Percentiles rank a stretch among this genome's conserved stretches.
These are phyloP conservation scores for Zosterops hypoxanthus DNA, from an alignment of 2,113 vertebrate species.

Conservation along the genomic window DNA sequence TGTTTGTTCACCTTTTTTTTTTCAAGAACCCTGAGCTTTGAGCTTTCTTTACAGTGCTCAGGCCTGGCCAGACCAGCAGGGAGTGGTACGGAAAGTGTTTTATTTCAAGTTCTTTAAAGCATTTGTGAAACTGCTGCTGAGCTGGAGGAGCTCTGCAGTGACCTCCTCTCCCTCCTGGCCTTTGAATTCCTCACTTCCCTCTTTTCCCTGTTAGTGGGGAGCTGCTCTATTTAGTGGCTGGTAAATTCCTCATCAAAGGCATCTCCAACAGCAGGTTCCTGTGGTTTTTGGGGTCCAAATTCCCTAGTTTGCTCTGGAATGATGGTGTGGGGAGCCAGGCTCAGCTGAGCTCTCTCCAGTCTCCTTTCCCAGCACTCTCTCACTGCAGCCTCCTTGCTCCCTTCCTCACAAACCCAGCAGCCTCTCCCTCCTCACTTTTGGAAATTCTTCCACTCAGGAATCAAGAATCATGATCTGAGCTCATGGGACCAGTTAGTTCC, in stretches of 20 bases:
- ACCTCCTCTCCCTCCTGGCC: not conserved
- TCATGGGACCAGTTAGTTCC: not conserved
- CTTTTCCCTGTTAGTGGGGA: not conserved
- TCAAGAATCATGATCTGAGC: not conserved
- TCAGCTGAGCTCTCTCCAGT: not conserved
- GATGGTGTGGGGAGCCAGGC: not conserved
- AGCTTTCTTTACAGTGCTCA: not conserved
- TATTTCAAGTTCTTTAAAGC: not conserved
- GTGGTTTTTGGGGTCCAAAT: not conserved
- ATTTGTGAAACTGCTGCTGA: not conserved
- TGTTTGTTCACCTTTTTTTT: not conserved
- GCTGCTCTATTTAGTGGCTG: not conserved
- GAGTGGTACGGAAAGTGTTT: not conserved
- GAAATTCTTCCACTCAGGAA: not conserved
- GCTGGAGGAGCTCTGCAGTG: not conserved
- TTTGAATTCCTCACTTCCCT: not conserved
- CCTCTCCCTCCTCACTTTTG: not conserved
- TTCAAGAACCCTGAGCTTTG: not conserved
- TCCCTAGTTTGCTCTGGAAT: not conserved
- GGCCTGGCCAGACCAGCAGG: not conserved
- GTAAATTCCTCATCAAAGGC: not conserved
- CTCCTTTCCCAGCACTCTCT: not conserved
- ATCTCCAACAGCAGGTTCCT: not conserved
- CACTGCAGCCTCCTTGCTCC: not conserved
- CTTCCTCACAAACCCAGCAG: not conserved